Evolutionary conservation across 1,140 invertebrate genomes (phyloP).

Genomic region (Ostrea edulis): DNA sequence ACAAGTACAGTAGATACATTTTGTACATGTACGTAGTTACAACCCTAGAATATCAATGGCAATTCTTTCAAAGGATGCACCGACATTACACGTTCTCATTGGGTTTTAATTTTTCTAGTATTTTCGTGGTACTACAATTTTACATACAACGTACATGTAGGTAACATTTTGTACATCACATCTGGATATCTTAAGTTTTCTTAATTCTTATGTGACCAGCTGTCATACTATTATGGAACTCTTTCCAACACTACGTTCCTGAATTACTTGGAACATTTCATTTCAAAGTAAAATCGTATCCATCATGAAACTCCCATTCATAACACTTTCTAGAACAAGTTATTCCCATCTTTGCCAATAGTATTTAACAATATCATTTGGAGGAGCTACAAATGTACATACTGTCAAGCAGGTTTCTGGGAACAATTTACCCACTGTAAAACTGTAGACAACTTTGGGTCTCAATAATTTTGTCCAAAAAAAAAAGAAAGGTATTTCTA

Average conservation of each 20-base stretch:
- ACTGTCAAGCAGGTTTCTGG: background rate
- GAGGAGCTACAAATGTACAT: background rate
- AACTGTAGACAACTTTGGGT: background rate
- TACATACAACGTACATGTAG: too few species aligned
- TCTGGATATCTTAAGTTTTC: too few species aligned
- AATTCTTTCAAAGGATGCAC: too few species aligned
- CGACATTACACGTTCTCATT: too few species aligned
- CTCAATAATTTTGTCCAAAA: background rate
- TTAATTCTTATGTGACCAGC: too few species aligned
- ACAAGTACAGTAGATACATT: too few species aligned
- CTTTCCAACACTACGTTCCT: background rate
- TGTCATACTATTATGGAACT: background rate
- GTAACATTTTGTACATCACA: too few species aligned
- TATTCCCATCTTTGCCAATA: constrained; percentile 18
- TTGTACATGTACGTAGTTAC: too few species aligned
- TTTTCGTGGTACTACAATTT: too few species aligned
- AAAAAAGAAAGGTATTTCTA: background rate
- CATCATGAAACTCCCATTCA: constrained; percentile 14
- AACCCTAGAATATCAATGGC: too few species aligned
- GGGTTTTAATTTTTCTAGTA: too few species aligned
- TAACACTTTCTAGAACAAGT: constrained; percentile 1
- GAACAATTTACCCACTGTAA: background rate
- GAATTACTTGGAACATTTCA: background rate
- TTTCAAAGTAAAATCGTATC: background rate
- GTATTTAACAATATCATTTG: background rate